Evolutionary conservation across 1,140 invertebrate genomes (phyloP).

Genomic region (Cheumatopsyche charites): DNA sequence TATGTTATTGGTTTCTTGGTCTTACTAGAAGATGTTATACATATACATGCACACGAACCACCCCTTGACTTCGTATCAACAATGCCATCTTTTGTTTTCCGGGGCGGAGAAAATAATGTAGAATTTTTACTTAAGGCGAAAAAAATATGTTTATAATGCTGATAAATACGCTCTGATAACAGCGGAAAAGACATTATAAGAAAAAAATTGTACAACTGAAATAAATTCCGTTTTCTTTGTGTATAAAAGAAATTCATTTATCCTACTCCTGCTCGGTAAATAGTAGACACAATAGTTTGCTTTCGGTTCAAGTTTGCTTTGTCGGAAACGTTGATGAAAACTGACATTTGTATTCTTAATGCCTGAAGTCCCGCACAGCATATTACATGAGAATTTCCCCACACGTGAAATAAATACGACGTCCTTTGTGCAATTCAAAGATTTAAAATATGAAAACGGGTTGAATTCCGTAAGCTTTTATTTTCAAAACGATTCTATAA

Average conservation of each 20-base stretch:
- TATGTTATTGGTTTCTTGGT: slow-evolving; percentile 25
- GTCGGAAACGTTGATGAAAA: slow-evolving; percentile 17
- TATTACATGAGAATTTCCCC: no score
- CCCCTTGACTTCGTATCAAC: slow-evolving; percentile 18
- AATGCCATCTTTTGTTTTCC: neutral
- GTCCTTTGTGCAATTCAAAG: neutral
- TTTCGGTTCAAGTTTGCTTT: slow-evolving; percentile 25
- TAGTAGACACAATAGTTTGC: slow-evolving; percentile 18
- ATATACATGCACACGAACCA: neutral
- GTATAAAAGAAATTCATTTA: slow-evolving; percentile 14
- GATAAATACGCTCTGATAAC: no score
- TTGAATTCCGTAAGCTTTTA: no score
- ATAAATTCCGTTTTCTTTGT: no score
- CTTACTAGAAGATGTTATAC: slow-evolving; percentile 5
- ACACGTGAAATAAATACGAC: no score
- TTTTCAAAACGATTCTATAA: neutral
- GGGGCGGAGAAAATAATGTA: neutral
- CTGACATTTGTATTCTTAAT: slow-evolving; percentile 26
- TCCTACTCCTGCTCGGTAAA: slow-evolving; percentile 6
- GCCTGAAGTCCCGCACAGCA: neutral
- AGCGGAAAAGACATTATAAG: no score
- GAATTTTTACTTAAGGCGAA: no score
- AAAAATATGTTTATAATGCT: no score
- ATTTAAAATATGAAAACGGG: neutral
- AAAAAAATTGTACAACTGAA: no score